Conservation (phyloP, 2,888 invertebrate species). For the Acrobasis suavella region DNA sequence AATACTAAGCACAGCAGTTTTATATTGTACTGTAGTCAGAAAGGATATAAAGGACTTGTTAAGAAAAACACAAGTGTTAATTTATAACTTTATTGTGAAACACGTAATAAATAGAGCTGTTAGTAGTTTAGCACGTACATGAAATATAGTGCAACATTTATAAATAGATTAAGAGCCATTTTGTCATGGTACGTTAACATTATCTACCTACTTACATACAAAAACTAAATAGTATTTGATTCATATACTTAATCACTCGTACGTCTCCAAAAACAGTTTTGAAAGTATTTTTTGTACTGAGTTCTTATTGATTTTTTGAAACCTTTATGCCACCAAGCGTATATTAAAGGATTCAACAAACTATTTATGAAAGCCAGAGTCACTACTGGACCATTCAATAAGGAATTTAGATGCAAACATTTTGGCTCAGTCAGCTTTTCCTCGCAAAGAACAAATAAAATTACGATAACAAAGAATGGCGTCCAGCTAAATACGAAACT, state of each 20-base stretch:
- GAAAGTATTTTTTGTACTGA: conserved; percentile 51
- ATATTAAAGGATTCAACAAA: conserved; percentile 84
- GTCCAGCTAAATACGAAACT: conserved; percentile 84
- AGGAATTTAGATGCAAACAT: conserved; percentile 72
- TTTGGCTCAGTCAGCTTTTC: conserved; percentile 64
- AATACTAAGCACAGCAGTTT: not conserved
- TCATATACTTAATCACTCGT: not conserved
- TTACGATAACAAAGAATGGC: conserved; percentile 83
- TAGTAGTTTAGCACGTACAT: too few relatives aligned
- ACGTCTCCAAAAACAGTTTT: conserved; percentile 36
- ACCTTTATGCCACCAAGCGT: conserved; percentile 88
- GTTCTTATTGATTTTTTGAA: conserved; percentile 77
- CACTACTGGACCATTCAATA: conserved; percentile 83
- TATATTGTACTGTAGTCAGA: not conserved
- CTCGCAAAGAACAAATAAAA: conserved; percentile 80
- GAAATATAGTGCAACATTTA: too few relatives aligned
- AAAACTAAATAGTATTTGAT: not conserved
- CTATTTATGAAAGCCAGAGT: conserved; percentile 84
- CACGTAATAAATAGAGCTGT: not conserved
- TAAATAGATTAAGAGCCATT: not conserved
- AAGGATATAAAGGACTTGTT: too few relatives aligned
- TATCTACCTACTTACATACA: not conserved
- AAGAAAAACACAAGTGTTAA: not conserved
- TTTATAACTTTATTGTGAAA: not conserved
- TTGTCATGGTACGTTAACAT: not conserved